Evolutionary conservation across 2,888 invertebrate genomes (phyloP), one percentile per base, ranked within the genome.

Genomic region (Entomobrya multifasciata): DNA sequence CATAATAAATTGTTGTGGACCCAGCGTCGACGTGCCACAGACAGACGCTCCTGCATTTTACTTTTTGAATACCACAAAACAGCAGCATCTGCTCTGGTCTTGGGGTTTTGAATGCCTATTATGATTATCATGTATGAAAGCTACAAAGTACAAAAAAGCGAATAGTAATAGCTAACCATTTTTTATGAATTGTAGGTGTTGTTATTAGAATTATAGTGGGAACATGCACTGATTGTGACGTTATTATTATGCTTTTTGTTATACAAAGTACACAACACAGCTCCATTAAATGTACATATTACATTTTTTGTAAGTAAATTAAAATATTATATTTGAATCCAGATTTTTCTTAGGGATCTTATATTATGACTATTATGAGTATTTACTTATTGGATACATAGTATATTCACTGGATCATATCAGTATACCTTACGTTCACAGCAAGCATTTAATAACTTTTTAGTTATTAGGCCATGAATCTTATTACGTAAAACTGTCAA

Each of bases 21-120:
- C 27, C 55, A 52, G 20, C 20, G 55, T 55, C 74, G 55, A 74
- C 20, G 30, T 8, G 27, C 17, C 36, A 36, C 36, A 11, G 57
- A 81, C 57, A 81, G 81, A 81, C 81, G 72, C 81, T 81, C 80
- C 80, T 80, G 80, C 22, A 65, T 65, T 76, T 70, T 70, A 17
- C 22, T 22, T 27, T 78, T 74, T 74, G 55, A 74, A 74, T 44
- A 44, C 60, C 78, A 78, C 78, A 78, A 79, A 79, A 44, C 65
- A 67, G 79, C 65, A 79, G 79, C 79, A 79, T 82, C 82, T 82
- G 36, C 36, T 36, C 36, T 36, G 72, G 44, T 74, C 74, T 55
- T 17, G n/a, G 74, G 13, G 41, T 10, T 36, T 36, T 81, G 41
- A 81, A 57, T 70, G 47, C 55, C 25, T 55, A 67, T 57, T 81